Evolutionary conservation across 1,140 invertebrate species (phyloP).

Genomic region (Planococcus citri): DNA sequence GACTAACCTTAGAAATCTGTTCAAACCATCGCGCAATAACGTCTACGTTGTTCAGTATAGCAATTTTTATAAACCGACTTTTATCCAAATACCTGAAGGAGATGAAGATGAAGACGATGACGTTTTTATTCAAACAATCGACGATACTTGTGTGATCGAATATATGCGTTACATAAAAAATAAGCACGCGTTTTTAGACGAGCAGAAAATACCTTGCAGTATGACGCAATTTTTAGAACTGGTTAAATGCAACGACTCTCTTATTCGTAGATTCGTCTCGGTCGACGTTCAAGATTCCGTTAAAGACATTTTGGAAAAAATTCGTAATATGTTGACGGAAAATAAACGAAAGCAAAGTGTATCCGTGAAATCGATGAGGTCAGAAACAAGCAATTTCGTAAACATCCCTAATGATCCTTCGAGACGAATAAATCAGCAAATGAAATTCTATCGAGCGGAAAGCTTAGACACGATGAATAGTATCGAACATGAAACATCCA

Average conservation of each 20-base stretch:
- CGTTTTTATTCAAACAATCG: neutral
- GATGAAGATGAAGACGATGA: neutral
- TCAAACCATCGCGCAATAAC: neutral
- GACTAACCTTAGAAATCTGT: neutral
- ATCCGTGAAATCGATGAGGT: no score
- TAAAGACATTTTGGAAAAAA: neutral
- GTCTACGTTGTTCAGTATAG: neutral
- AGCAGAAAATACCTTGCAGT: neutral
- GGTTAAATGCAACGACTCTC: neutral
- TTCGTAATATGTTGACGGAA: neutral
- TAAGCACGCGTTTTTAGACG: neutral
- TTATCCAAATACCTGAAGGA: neutral
- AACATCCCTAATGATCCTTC: neutral
- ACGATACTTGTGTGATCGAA: neutral
- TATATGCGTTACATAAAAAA: neutral
- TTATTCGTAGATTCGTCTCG: neutral
- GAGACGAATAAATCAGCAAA: no score
- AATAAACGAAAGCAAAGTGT: neutral
- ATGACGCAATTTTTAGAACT: neutral
- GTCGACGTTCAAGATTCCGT: neutral
- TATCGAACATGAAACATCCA: no score
- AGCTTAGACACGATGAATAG: no score
- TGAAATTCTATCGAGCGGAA: no score
- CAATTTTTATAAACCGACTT: neutral
- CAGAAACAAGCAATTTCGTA: neutral